A percentile compares a stretch with the other conserved stretches of the same genome.
phyloP scores from a whole-genome alignment of 2,113 vertebrate genomes.

The Corydoras maculifer region DNA sequence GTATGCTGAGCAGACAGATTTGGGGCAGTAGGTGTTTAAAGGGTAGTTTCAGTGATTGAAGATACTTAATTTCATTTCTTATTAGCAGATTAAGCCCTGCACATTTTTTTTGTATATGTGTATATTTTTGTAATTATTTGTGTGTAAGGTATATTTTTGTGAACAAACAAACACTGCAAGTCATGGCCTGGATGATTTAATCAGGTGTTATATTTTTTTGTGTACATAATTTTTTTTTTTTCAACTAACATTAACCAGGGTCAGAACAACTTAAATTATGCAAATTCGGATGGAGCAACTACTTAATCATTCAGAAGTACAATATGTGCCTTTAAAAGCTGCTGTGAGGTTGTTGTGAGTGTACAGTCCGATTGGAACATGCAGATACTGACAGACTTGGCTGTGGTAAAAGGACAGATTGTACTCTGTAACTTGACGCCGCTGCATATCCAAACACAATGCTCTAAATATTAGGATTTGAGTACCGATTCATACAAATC shows the following conservation, averaged over 20 bases:
- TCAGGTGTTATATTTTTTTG: too few relatives aligned
- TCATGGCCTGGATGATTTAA: too few relatives aligned
- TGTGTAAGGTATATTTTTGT: too few relatives aligned
- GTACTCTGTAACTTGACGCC: slow-evolving; percentile 16
- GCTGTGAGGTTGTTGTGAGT: background rate
- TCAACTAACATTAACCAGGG: background rate
- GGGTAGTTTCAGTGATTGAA: too few relatives aligned
- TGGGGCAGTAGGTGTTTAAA: too few relatives aligned
- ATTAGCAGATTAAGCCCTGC: too few relatives aligned
- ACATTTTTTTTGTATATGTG: too few relatives aligned
- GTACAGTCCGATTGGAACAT: background rate
- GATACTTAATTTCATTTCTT: too few relatives aligned
- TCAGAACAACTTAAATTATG: background rate
- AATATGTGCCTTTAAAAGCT: background rate
- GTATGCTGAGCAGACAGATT: too few relatives aligned
- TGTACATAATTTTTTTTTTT: too few relatives aligned
- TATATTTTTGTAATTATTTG: too few relatives aligned
- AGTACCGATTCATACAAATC: background rate
- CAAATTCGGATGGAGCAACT: background rate
- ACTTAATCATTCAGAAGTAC: slow-evolving; percentile 15
- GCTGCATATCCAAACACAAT: slow-evolving; percentile 1
- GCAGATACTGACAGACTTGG: slow-evolving; percentile 11
- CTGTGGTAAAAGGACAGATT: slow-evolving; percentile 16
- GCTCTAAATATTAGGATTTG: background rate
- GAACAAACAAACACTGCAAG: too few relatives aligned